Conservation (phyloP, 2,888 invertebrate species). For the Epirrita christyi region DNA sequence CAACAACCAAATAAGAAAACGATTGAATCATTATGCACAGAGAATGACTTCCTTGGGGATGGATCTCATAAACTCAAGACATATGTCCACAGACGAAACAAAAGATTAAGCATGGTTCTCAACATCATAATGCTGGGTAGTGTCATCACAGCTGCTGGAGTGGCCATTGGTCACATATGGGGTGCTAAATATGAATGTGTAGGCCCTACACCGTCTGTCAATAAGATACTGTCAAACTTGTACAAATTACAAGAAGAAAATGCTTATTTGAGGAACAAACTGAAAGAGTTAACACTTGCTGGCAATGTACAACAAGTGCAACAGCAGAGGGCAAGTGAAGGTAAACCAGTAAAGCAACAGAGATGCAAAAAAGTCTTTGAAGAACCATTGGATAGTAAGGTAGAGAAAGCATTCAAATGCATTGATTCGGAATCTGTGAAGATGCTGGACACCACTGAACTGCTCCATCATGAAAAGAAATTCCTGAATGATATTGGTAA, state of each 20-base stretch:
- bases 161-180: conserved; percentile 82
- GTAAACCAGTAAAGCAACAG: conserved; percentile 54
- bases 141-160: conserved; percentile 78
- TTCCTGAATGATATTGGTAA: conserved; percentile 64
- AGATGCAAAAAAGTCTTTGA: conserved; percentile 76
- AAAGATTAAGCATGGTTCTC: conserved; percentile 74
- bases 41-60: conserved; percentile 65
- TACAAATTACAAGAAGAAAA: conserved; percentile 82
- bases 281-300: conserved; percentile 67
- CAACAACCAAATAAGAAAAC: conserved; percentile 29
- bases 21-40: conserved; percentile 52
- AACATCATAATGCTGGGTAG: conserved; percentile 78
- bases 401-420: conserved; percentile 65
- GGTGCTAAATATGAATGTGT: conserved; percentile 76
- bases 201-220: conserved; percentile 66
- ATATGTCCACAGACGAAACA: conserved; percentile 78
- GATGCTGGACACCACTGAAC: conserved; percentile 43
- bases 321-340: conserved; percentile 51
- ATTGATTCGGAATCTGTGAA: conserved; percentile 54
- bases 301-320: conserved; percentile 54
- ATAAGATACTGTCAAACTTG: conserved; percentile 76
- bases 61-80: conserved; percentile 68
- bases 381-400: conserved; percentile 64
- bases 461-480: conserved; percentile 58
- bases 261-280: conserved; percentile 68